A percentile compares a stretch with the other conserved stretches of the same genome.
These are phyloP conservation scores for Ochropleura plecta DNA, from an alignment of 2,888 invertebrate species.

Conservation along the genomic window DNA sequence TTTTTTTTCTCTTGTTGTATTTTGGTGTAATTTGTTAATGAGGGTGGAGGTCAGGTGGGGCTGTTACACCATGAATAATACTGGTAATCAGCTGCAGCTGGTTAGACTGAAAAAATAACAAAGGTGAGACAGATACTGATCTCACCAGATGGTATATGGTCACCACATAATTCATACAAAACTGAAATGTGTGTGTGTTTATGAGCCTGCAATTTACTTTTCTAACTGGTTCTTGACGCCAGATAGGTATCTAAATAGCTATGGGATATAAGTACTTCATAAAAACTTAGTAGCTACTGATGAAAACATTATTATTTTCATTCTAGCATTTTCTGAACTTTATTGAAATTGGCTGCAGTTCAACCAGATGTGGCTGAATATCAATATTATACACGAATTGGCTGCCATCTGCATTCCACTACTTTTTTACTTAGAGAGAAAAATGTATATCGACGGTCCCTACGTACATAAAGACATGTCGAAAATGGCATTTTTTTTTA, in stretches of 20 bases:
- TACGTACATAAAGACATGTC: too few relatives aligned
- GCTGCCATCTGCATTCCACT: slow-evolving; percentile 1
- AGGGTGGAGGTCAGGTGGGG: too few relatives aligned
- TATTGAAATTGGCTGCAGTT: slow-evolving; percentile 19
- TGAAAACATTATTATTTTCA: slow-evolving; percentile 1
- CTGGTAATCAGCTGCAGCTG: too few relatives aligned
- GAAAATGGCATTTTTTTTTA: too few relatives aligned
- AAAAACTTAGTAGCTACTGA: neutral
- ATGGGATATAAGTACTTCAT: neutral
- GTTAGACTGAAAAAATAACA: too few relatives aligned
- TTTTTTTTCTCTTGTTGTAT: neutral
- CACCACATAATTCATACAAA: neutral
- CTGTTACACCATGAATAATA: too few relatives aligned
- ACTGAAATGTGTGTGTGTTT: neutral
- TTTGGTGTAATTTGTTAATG: too few relatives aligned
- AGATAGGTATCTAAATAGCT: neutral
- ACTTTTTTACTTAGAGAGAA: neutral
- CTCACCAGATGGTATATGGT: too few relatives aligned
- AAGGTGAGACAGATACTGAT: too few relatives aligned
- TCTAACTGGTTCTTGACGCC: too few relatives aligned
- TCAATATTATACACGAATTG: slow-evolving; percentile 17
- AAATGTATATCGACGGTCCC: too few relatives aligned
- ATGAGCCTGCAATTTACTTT: neutral
- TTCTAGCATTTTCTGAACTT: neutral
- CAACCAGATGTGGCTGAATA: slow-evolving; percentile 20